A percentile compares a stretch with the other conserved stretches of the same genome.
Evolutionary conservation across 2,797 vertebrate genomes (phyloP).

Genomic region (Pangasius mekongensis): DNA sequence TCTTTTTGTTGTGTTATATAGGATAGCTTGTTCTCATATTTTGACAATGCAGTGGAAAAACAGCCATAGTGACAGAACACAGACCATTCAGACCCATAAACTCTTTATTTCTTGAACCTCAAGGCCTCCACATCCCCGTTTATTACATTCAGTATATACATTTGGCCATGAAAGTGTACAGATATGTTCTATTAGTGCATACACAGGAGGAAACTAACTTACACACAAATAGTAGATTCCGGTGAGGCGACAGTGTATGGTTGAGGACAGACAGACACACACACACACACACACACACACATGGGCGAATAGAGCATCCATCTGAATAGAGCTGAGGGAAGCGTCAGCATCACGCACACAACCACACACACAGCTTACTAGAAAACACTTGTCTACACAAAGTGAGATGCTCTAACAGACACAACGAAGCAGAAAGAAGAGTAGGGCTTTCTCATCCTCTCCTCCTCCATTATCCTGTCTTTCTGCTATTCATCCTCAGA

Average conservation of each 20-base stretch:
- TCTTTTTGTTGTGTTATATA: not conserved
- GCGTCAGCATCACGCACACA: constrained; percentile 10
- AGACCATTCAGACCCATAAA: constrained; percentile 78
- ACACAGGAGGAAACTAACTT: constrained; percentile 70
- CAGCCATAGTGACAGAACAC: constrained; percentile 5
- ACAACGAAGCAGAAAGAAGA: constrained; percentile 12
- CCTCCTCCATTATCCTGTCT: not conserved
- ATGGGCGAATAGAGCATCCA: not conserved
- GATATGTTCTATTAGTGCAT: constrained; percentile 79
- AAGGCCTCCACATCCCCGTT: constrained; percentile 74
- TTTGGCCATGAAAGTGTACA: constrained; percentile 79
- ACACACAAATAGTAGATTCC: constrained; percentile 5
- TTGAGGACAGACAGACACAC: constrained; percentile 10
- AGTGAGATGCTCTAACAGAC: constrained; percentile 2
- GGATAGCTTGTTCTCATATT: not conserved
- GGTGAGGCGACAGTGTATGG: constrained; percentile 22
- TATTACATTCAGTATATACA: constrained; percentile 86
- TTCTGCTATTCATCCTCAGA: not conserved
- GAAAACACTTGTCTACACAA: not conserved
- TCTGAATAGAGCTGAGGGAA: not conserved
- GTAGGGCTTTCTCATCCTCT: not conserved
- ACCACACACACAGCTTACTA: not conserved
- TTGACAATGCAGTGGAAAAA: not conserved
- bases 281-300: constrained; percentile 15
- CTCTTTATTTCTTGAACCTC: constrained; percentile 78